These are phyloP conservation scores for Sicus ferrugineus DNA, from an alignment of 2,888 invertebrate species.

Conservation along the genomic window DNA sequence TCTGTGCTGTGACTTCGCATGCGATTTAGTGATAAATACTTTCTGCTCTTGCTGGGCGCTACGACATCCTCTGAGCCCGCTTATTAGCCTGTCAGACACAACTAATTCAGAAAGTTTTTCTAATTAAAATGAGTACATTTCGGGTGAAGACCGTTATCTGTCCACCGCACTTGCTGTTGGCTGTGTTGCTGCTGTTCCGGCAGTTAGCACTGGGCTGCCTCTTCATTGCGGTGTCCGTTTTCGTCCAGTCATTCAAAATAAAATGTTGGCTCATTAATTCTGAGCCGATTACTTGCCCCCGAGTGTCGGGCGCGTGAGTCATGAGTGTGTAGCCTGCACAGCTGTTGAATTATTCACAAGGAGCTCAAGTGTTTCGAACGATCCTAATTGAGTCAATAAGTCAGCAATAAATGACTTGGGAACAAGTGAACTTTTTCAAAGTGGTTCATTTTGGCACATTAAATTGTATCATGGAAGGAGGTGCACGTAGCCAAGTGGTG, in stretches of 20 bases:
- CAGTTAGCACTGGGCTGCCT: neutral
- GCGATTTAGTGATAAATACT: neutral
- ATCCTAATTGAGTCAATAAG: conserved; percentile 28
- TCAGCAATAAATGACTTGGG: conserved; percentile 5
- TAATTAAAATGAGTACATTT: conserved; percentile 29
- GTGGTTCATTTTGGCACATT: too few species aligned
- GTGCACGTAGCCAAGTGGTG: too few species aligned
- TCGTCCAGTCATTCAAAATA: conserved; percentile 31
- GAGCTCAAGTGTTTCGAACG: conserved; percentile 18
- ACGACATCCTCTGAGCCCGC: neutral
- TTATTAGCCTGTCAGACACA: conserved; percentile 26
- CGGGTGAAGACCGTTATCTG: neutral
- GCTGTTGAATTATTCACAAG: conserved; percentile 23
- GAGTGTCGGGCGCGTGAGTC: neutral
- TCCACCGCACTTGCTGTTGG: neutral
- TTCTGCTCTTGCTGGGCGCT: neutral
- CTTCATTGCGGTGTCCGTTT: neutral
- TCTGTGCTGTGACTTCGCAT: neutral
- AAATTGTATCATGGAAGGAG: too few species aligned
- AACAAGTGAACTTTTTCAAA: neutral
- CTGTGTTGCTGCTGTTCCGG: neutral
- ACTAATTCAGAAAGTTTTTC: conserved; percentile 27
- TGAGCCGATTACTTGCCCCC: conserved; percentile 17
- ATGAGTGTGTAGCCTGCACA: neutral
- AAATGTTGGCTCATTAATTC: conserved; percentile 33